Evolutionary conservation across 2,113 vertebrate species (phyloP), one percentile per base, ranked within the genome.

Genomic region (Nyctereutes procyonoides): DNA sequence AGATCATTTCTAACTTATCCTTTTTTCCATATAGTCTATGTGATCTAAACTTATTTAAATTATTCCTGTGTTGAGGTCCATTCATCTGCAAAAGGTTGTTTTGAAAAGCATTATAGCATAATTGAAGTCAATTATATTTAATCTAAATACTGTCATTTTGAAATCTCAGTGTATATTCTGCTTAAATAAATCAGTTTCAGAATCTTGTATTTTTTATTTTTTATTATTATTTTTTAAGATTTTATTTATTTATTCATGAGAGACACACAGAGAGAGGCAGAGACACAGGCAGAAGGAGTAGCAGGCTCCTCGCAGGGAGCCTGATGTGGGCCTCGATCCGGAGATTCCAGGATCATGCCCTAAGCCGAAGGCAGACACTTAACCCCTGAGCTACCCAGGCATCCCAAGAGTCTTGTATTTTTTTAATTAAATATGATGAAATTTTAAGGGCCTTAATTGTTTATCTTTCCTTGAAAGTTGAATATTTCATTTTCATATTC

Each of bases 391-490:
- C 43, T 43, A 43, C 43, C 43, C 43, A 43, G 43, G 43, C 43
- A 43, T 43, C 43, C 43, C 43, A 43, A 43, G 43, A 43, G 43
- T 22, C 14, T 48, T 82, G 26, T 56, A 26, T 67, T 77, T 79
- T 83, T 80, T 58, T 56, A 55, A 74, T 67, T 91, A 10, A 96
- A 60, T 17, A 84, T 16, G 13, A 13, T 82, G 10, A 83, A 90
- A 65, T 84, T 87, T 56, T 93, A 86, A 80, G 9, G 92, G n/a
- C 32, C 38, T 67, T 77, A 65, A 86, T 83, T 82, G 51, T 94
- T 69, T 85, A 62, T 55, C 14, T 60, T 79, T 76, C 17, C 14
- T 93, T 90, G 20, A 94, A 89, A 90, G 2, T 12, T 90, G 38
- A 90, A 88, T 58, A 79, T 9, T 65, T 17, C 38, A 35, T 26